Evolutionary conservation across 1,140 invertebrate genomes (phyloP).

Genomic region (Centruroides vittatus): DNA sequence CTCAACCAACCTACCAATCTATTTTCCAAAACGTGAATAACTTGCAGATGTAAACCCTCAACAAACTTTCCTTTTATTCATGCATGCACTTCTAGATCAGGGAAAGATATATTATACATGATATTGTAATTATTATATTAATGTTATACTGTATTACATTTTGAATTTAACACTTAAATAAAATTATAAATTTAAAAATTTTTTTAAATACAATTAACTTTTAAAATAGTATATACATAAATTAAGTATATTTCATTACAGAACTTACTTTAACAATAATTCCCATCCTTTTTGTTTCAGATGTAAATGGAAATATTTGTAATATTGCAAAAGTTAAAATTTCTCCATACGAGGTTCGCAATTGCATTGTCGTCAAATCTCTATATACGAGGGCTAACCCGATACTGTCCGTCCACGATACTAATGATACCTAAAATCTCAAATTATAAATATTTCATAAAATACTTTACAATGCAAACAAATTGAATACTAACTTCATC

Average conservation of each 20-base stretch:
- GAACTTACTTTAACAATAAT: constrained; percentile 75
- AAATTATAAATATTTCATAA: neutral
- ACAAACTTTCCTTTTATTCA: too few species aligned
- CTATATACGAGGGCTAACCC: constrained; percentile 48
- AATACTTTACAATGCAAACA: neutral
- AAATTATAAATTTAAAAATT: too few species aligned
- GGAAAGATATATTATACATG: too few species aligned
- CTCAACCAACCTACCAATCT: too few species aligned
- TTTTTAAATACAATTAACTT: too few species aligned
- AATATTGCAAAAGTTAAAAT: constrained; percentile 72
- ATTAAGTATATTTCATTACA: neutral
- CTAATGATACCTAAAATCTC: constrained; percentile 50
- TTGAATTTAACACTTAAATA: too few species aligned
- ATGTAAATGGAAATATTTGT: constrained; percentile 96
- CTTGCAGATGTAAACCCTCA: too few species aligned
- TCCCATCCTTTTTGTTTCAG: constrained; percentile 97
- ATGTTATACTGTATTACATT: too few species aligned
- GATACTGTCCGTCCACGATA: constrained; percentile 56
- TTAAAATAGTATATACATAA: too few species aligned
- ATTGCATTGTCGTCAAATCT: constrained; percentile 60
- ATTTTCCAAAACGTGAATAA: too few species aligned
- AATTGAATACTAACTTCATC: constrained; percentile 59
- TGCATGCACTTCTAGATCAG: too few species aligned
- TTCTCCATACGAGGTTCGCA: constrained; percentile 54
- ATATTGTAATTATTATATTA: too few species aligned